Percentiles rank a stretch among this genome's conserved stretches.
Conservation (phyloP, 2,888 invertebrate species). For the Pelosia muscerda region DNA sequence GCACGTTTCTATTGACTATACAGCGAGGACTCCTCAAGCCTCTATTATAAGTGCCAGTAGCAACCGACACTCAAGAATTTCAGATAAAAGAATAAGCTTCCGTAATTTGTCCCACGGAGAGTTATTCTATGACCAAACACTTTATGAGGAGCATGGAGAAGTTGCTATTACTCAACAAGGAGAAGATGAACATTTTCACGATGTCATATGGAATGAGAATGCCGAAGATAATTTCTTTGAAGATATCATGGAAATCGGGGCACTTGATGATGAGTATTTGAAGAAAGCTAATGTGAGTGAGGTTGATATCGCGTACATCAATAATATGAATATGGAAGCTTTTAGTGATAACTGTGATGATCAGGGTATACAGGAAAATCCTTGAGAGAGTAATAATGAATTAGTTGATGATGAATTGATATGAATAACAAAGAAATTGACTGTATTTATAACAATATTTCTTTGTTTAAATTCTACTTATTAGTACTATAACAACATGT, state of each 20-base stretch:
- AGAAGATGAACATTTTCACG: neutral
- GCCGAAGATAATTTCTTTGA: neutral
- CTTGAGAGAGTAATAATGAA: neutral
- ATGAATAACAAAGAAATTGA: neutral
- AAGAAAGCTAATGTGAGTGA: neutral
- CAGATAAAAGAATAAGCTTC: conserved; percentile 32
- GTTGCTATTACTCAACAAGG: neutral
- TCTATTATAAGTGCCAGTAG: conserved; percentile 29
- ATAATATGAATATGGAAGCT: conserved; percentile 6
- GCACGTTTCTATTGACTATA: conserved; percentile 51
- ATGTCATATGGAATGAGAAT: neutral
- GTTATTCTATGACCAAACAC: neutral
- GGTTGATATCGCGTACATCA: neutral
- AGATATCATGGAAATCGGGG: neutral
- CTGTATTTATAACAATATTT: neutral
- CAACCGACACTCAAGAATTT: neutral
- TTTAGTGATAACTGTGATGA: conserved; percentile 11
- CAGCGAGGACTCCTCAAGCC: conserved; percentile 27
- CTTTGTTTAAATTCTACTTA: neutral
- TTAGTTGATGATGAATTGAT: neutral
- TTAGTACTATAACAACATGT: neutral
- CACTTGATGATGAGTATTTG: neutral
- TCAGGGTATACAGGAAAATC: neutral
- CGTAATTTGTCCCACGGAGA: neutral
- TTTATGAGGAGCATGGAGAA: neutral